Percentiles rank a stretch among this genome's conserved stretches.
Evolutionary conservation across 2,113 vertebrate species (phyloP).

Genomic region (Petromus typicus): DNA sequence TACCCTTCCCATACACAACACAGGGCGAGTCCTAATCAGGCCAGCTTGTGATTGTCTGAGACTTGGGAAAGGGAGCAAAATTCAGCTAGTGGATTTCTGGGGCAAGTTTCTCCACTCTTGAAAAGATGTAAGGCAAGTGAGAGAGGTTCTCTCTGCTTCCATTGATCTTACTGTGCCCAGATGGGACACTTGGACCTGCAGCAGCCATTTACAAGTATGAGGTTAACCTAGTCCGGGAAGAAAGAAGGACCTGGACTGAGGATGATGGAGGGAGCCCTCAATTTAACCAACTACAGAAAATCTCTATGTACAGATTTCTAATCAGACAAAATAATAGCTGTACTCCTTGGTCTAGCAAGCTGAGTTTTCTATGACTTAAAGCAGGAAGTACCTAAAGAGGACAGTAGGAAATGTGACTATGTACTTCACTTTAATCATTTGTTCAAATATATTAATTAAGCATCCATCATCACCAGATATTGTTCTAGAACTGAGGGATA

Average conservation of each 20-base stretch:
- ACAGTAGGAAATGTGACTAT: background rate
- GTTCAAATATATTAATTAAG: background rate
- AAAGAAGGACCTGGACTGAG: background rate
- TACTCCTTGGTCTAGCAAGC: background rate
- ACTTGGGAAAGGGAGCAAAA: background rate
- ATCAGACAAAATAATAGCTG: background rate
- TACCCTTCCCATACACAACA: background rate
- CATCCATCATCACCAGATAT: background rate
- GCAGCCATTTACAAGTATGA: background rate
- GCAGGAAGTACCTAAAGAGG: background rate
- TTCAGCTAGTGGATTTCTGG: background rate
- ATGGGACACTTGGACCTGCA: background rate
- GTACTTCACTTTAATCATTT: constrained; percentile 40
- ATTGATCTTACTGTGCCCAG: background rate
- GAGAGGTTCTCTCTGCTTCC: background rate
- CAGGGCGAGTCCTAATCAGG: background rate
- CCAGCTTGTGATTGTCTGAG: background rate
- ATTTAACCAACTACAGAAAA: background rate
- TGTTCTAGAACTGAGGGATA: constrained; percentile 18
- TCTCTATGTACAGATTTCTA: constrained; percentile 26
- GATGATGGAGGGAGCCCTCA: background rate
- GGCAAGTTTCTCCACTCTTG: background rate
- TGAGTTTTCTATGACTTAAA: constrained; percentile 19
- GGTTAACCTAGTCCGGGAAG: background rate
- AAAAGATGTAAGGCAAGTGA: background rate